Base-by-base conservation (phyloP, 2,113 vertebrate genomes). In the Hoplias malabaricus region DNA sequence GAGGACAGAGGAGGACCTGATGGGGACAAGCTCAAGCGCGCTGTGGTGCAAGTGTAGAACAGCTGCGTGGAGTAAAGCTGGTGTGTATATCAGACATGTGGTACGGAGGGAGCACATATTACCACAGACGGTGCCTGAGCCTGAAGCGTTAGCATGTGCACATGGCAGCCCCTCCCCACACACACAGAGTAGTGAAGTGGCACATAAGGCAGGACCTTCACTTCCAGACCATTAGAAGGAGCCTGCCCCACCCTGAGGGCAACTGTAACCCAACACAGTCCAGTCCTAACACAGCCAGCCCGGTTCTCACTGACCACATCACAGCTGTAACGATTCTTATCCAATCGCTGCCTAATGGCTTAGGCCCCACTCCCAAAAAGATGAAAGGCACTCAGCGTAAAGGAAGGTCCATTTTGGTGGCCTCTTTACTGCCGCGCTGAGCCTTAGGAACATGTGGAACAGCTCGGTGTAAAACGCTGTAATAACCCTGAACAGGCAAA, bases 401-500 rank as follows among this genome's bases (percentile, higher is more conserved):
- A 82, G 69, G 34, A 19, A 69, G 7, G 27, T 63, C 43, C 56
- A 75, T 53, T 43, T n/a, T 57, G 40, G 34, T 3, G 16, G 38
- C 33, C 48, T 19, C 46, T 78, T 78, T 69, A 48, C 13, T 11
- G 69, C 34, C 21, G 19, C 69, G 54, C 27, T 40, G 38, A 31
- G 66, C 42, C 21, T 57, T 19, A 54, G 11, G 48, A 66, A 82
- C 76, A 78, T 79, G 70, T 75, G 80, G 76, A 75, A 70, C n/a
- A 10, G 76, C 57, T 79, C 33, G 56, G 62, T 56, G 34, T 42
- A 53, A 74, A 78, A 42, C 27, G 43, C 40, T 29, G 50, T 56
- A 70, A 48, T 40, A 42, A 50, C 31, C 69, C 13, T 0, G 19
- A 75, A 61, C 40, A 68, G 62, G 53, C 70, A 19, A 31, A 61